Percentiles rank a stretch among this genome's conserved stretches.
These are phyloP conservation scores for Ditula angustiorana DNA, from an alignment of 2,888 invertebrate species.

Conservation along the genomic window DNA sequence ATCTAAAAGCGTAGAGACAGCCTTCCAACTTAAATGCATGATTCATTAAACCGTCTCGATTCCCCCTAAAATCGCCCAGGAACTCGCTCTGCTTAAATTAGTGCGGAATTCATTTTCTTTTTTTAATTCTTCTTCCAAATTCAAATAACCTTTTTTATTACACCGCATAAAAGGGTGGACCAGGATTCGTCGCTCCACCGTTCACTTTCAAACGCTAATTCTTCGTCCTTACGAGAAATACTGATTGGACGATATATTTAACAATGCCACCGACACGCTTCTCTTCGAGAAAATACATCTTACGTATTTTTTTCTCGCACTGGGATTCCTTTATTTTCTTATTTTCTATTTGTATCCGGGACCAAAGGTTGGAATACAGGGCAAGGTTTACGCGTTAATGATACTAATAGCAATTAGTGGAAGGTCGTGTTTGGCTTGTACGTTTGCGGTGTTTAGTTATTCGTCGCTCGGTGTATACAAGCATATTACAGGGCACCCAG, in stretches of 20 bases:
- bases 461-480: constrained; percentile 65
- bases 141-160: constrained; percentile 82
- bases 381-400: constrained; percentile 69
- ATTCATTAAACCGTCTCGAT: constrained; percentile 76
- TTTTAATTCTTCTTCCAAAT: constrained; percentile 82
- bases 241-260: constrained; percentile 85
- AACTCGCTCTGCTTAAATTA: constrained; percentile 79
- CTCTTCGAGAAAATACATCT: constrained; percentile 80
- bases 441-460: constrained; percentile 68
- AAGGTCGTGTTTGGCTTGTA: constrained; percentile 78
- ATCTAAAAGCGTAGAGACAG: constrained; percentile 41
- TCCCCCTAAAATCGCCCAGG: constrained; percentile 73
- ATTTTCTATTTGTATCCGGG: constrained; percentile 63
- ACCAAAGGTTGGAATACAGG: constrained; percentile 63
- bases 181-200: constrained; percentile 67
- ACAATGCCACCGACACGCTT: constrained; percentile 80
- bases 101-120: constrained; percentile 81
- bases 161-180: constrained; percentile 80
- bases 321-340: constrained; percentile 77
- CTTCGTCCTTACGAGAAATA: constrained; percentile 72
- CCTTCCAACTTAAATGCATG: constrained; percentile 71
- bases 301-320: constrained; percentile 73
- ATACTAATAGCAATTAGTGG: constrained; percentile 73
- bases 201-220: constrained; percentile 79
- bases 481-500: constrained; percentile 77